phyloP scores from a whole-genome alignment of 1,140 invertebrate species.

The Ostrea edulis region DNA sequence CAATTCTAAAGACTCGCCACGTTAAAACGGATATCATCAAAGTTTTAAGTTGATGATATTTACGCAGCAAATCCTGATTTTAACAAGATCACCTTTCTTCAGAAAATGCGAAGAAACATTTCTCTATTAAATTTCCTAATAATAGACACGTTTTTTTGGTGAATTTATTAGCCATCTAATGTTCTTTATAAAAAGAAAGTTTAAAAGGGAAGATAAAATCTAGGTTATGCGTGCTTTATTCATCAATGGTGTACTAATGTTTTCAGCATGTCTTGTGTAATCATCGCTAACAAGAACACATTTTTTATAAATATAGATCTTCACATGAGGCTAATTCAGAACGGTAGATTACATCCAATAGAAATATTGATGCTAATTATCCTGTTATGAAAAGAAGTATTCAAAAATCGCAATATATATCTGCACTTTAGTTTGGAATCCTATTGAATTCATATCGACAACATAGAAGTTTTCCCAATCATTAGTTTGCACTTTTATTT shows the following conservation, averaged over 20 bases:
- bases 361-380: constrained; percentile 18
- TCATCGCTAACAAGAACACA: not conserved
- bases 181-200: not conserved
- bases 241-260: constrained; percentile 18
- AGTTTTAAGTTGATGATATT: not conserved
- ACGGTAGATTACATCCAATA: not conserved
- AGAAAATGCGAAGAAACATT: not conserved
- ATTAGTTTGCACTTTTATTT: constrained; percentile 16
- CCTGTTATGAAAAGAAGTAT: constrained; percentile 15
- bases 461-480: not conserved
- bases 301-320: constrained; percentile 21
- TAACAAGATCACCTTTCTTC: not conserved
- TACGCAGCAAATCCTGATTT: not conserved
- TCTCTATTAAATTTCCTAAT: not conserved
- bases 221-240: constrained; percentile 16
- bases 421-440: not conserved
- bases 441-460: not conserved
- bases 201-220: not conserved
- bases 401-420: constrained; percentile 12
- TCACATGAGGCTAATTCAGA: not conserved
- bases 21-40: not conserved
- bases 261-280: constrained; percentile 9
- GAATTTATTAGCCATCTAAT: not conserved
- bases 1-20: not conserved
- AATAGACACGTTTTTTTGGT: not conserved